Base-by-base conservation (phyloP, 2,888 invertebrate genomes). In the Caenorhabditis drosophilae region DNA sequence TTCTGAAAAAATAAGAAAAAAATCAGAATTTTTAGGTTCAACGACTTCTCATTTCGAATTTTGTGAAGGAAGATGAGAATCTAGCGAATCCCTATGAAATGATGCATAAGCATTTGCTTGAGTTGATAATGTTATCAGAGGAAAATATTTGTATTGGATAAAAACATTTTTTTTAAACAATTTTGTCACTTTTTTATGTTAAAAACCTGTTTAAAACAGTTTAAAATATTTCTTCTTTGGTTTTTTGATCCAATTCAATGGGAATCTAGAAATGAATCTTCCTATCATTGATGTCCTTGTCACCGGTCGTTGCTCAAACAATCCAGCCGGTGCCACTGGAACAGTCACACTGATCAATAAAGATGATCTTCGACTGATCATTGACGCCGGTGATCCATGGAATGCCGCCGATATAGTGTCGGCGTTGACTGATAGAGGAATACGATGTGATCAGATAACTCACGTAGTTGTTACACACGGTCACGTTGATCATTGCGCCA, bases 401-500 rank as follows among this genome's bases (percentile, higher is more conserved):
- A 71, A 68, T 45, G 62, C 61, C 7, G n/a, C 22, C 12, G 56
- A 68, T 42, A 44, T 71, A 31, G 26, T 59, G 4, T 34, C 51
- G 6, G 47, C 44, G n/a, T 46, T 71, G 20, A 15, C 49, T 23
- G 16, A 44, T 2, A n/a, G 34, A 18, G 22, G 23, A 0, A 20
- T 48, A 4, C 25, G 15, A 3, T 26, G 26, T 16, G 45, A 52
- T 4, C 27, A 34, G 11, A 53, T 68, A 11, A 58, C 49, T 31
- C 51, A 60, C 38, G 56, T 73, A 4, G 56, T 73, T 11, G 54
- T 73, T 1, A 70, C 73, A 12, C 73, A 73, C 44, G 70, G 70
- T 9, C 73, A 73, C 27, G n/a, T 70, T n/a, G 70, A 73, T 52
- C 70, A 73, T 46, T 70, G 73, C 45, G 68, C 56, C 3, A 73